Evolutionary conservation across 2,113 vertebrate genomes (phyloP).

Genomic region (Coptodon bakossiorum): DNA sequence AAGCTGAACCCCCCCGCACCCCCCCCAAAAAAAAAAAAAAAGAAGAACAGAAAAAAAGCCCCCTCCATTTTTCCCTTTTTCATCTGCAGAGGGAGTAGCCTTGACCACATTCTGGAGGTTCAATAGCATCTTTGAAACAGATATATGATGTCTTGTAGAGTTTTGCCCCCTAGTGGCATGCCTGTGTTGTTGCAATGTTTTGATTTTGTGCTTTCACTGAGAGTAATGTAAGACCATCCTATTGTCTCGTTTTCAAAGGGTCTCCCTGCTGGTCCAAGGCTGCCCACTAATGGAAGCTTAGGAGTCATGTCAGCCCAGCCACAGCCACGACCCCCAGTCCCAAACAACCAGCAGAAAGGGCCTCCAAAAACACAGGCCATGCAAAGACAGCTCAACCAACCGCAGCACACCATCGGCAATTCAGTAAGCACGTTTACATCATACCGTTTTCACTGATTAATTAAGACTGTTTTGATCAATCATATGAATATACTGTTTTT

Average conservation of each 20-base stretch:
- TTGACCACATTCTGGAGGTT: constrained; percentile 58
- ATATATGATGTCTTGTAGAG: constrained; percentile 10
- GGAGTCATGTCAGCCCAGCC: constrained; percentile 56
- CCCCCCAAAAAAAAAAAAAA: neutral
- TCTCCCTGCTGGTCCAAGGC: constrained; percentile 47
- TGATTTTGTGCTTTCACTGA: neutral
- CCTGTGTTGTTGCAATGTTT: neutral
- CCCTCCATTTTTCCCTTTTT: constrained; percentile 46
- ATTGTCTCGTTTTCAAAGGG: constrained; percentile 31
- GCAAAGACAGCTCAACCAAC: constrained; percentile 80
- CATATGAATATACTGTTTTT: neutral
- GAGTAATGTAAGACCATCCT: neutral
- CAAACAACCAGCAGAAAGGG: constrained; percentile 73
- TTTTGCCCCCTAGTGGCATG: constrained; percentile 55
- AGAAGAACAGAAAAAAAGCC: neutral
- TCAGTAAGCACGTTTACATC: constrained; percentile 63
- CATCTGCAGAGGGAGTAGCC: constrained; percentile 65
- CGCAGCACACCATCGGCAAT: constrained; percentile 78
- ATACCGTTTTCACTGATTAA: neutral
- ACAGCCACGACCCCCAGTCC: constrained; percentile 67
- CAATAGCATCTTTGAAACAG: constrained; percentile 42
- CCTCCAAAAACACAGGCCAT: constrained; percentile 72
- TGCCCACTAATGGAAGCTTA: constrained; percentile 48
- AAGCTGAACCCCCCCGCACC: neutral
- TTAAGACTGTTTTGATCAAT: neutral